phyloP scores from a whole-genome alignment of 1,140 invertebrate species.

The Aphaenogaster floridana region DNA sequence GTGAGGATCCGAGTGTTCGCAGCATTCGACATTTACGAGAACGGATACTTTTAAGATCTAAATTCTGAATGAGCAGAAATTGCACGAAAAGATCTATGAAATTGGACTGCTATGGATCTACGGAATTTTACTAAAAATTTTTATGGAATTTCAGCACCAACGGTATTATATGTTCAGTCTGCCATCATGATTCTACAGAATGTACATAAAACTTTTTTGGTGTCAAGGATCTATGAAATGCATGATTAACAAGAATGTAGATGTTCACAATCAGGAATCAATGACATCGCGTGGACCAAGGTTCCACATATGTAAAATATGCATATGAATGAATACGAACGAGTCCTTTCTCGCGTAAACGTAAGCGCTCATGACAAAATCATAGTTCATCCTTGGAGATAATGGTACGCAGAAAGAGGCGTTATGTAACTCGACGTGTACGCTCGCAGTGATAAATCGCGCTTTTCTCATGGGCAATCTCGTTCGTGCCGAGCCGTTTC shows the following conservation, averaged over 20 bases:
- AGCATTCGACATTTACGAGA: not conserved
- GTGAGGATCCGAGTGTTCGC: not conserved
- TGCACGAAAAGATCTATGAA: not conserved
- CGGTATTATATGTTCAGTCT: not conserved
- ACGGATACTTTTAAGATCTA: not conserved
- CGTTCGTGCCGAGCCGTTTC: not conserved
- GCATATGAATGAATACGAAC: slow-evolving; percentile 33
- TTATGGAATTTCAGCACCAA: not conserved
- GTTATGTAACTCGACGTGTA: slow-evolving; percentile 34
- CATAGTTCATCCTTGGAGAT: slow-evolving; percentile 45
- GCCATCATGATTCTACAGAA: not conserved
- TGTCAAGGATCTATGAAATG: slow-evolving; percentile 15
- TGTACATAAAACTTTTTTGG: not conserved
- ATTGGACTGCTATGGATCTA: not conserved
- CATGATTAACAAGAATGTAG: not conserved
- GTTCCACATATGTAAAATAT: not conserved
- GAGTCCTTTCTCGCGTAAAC: slow-evolving; percentile 33
- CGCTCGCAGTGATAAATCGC: slow-evolving; percentile 25
- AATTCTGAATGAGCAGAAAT: not conserved
- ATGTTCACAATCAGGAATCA: not conserved
- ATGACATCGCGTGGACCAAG: not conserved
- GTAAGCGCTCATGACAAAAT: slow-evolving; percentile 22
- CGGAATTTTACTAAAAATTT: not conserved
- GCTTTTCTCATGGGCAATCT: slow-evolving; percentile 14
- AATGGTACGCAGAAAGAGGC: slow-evolving; percentile 7